A percentile compares a stretch with the other conserved stretches of the same genome.
phyloP scores from a whole-genome alignment of 2,113 vertebrate genomes.

The Chloropsis hardwickii region DNA sequence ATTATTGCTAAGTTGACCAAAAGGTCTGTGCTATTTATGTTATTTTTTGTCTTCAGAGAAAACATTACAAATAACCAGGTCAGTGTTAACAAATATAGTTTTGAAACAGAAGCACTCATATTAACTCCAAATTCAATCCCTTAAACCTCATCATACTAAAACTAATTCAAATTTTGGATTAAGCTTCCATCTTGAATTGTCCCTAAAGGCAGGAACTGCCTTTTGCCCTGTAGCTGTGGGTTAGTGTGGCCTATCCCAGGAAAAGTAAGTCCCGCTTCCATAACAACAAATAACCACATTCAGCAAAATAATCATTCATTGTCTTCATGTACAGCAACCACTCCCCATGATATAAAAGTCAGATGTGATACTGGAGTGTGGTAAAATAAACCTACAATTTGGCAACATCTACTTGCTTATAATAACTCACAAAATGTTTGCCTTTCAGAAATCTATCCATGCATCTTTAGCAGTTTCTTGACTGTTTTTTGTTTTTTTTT shows the following conservation, averaged over 20 bases:
- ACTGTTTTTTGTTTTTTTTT: not conserved
- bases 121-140: not conserved
- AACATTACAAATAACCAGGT: not conserved
- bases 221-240: not conserved
- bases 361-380: not conserved
- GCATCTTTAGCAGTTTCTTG: not conserved
- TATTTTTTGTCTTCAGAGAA: not conserved
- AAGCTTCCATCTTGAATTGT: not conserved
- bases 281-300: not conserved
- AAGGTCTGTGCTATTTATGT: not conserved
- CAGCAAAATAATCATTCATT: not conserved
- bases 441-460: not conserved
- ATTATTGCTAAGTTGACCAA: not conserved
- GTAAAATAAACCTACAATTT: constrained; percentile 1
- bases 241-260: not conserved
- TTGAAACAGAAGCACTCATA: not conserved
- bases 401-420: not conserved
- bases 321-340: not conserved
- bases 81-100: not conserved
- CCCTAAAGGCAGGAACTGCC: not conserved
- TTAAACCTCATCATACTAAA: not conserved
- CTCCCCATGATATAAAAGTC: not conserved
- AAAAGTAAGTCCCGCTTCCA: not conserved
- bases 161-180: not conserved
- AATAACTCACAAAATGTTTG: not conserved